phyloP scores from a whole-genome alignment of 53 echinoderm and acorn worm genomes.

The Apostichopus leukothele region DNA sequence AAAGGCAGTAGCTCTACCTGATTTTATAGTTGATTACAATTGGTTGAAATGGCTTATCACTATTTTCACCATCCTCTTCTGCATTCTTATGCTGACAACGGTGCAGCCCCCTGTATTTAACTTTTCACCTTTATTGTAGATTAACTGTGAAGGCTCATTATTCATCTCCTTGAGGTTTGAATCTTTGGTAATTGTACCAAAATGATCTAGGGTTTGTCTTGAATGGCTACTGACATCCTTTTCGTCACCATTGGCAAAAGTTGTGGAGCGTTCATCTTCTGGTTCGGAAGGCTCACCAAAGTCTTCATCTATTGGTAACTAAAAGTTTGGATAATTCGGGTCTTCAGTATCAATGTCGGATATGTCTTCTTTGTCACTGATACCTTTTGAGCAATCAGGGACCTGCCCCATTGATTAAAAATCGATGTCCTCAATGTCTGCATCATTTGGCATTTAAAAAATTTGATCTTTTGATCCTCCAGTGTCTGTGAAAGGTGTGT shows the following conservation, averaged over 20 bases:
- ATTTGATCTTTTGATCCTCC: not conserved
- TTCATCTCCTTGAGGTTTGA: too few relatives aligned
- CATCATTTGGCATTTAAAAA: not conserved
- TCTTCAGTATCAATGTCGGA: not conserved
- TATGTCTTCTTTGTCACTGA: conserved; percentile 29
- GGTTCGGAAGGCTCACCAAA: not conserved
- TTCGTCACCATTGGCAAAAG: conserved; percentile 18
- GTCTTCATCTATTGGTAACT: conserved; percentile 4
- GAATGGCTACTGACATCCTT: not conserved
- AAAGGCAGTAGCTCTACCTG: conserved; percentile 50
- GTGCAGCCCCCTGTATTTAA: not conserved
- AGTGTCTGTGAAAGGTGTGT: not conserved
- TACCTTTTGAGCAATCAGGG: not conserved
- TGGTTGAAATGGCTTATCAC: not conserved
- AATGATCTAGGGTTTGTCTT: not conserved
- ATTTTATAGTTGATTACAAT: not conserved
- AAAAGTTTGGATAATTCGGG: conserved; percentile 14
- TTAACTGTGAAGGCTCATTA: too few relatives aligned
- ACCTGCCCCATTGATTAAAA: not conserved
- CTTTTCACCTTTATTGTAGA: too few relatives aligned
- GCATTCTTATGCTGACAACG: not conserved
- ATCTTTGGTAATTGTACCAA: too few relatives aligned
- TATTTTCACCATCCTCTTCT: conserved; percentile 20
- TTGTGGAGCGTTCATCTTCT: conserved; percentile 1
- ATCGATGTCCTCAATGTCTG: not conserved